These are phyloP conservation scores for Meda fulgida DNA, from an alignment of 2,797 vertebrate genomes.

Conservation along the genomic window DNA sequence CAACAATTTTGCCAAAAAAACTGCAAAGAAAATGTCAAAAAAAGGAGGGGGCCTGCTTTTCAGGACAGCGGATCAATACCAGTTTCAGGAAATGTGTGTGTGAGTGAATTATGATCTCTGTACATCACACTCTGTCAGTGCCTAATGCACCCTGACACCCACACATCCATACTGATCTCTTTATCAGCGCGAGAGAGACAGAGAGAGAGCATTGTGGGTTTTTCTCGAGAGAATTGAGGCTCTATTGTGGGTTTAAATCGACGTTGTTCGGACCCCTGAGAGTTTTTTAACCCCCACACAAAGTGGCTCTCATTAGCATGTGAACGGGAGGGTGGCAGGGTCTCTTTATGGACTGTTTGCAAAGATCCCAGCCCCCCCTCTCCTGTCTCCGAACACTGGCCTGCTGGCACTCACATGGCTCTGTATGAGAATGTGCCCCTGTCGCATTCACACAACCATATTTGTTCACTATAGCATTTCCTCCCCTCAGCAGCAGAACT, in stretches of 20 bases:
- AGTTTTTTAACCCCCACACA: constrained; percentile 82
- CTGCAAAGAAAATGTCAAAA: background rate
- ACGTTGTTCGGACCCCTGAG: constrained; percentile 73
- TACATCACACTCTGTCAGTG: constrained; percentile 50
- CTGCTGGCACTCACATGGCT: constrained; percentile 53
- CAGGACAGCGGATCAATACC: constrained; percentile 34
- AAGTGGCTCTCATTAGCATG: constrained; percentile 86
- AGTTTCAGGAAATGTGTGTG: constrained; percentile 33
- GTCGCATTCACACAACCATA: constrained; percentile 69
- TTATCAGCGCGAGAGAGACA: constrained; percentile 74
- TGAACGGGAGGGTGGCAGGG: constrained; percentile 80
- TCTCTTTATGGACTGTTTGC: constrained; percentile 81
- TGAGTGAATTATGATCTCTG: constrained; percentile 51
- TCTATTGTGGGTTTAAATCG: constrained; percentile 58
- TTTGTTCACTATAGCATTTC: constrained; percentile 66
- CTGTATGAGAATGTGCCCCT: constrained; percentile 71
- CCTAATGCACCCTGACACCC: constrained; percentile 79
- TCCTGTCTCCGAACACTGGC: constrained; percentile 64
- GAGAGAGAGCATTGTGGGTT: constrained; percentile 57
- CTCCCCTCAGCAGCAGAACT: constrained; percentile 41
- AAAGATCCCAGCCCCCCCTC: constrained; percentile 70
- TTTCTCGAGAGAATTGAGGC: constrained; percentile 53
- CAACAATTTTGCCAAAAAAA: background rate
- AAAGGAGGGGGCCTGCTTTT: background rate
- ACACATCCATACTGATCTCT: constrained; percentile 80